phyloP scores from a whole-genome alignment of 2,113 vertebrate species.

The Rhinichthys klamathensis region DNA sequence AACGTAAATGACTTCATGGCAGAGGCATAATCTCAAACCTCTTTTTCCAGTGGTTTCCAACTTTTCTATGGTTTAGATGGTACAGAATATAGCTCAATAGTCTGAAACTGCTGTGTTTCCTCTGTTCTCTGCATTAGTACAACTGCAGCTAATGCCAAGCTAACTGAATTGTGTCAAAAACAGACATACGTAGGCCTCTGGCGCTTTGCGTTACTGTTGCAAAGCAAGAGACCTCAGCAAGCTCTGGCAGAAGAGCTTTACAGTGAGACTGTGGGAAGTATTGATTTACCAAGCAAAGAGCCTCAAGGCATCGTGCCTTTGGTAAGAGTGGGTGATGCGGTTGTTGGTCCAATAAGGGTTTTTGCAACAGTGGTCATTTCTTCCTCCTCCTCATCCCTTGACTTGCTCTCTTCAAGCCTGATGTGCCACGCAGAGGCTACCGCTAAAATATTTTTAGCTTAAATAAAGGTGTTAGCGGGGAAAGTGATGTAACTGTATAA shows the following conservation, averaged over 20 bases:
- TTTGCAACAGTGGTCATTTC: background rate
- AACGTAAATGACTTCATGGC: background rate
- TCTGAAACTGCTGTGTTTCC: background rate
- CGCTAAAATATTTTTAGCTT: background rate
- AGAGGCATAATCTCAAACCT: background rate
- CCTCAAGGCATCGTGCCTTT: conserved; percentile 45
- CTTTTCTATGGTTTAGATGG: background rate
- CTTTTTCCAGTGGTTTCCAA: background rate
- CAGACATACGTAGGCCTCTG: background rate
- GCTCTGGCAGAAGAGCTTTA: conserved; percentile 37
- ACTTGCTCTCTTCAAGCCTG: background rate
- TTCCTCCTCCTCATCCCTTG: background rate
- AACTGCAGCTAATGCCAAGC: background rate
- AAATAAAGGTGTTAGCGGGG: background rate
- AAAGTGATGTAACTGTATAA: too few relatives aligned
- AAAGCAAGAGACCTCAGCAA: background rate
- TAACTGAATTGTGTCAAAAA: background rate
- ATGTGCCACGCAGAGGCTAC: background rate
- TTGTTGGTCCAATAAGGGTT: conserved; percentile 35
- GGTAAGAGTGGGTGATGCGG: conserved; percentile 36
- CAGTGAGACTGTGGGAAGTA: conserved; percentile 35
- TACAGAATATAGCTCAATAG: background rate
- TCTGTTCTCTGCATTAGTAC: background rate
- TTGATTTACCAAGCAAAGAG: conserved; percentile 48
- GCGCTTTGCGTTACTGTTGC: background rate